Evolutionary conservation across 2,888 invertebrate genomes (phyloP), one percentile per base, ranked within the genome.

Genomic region (Nezara viridula): DNA sequence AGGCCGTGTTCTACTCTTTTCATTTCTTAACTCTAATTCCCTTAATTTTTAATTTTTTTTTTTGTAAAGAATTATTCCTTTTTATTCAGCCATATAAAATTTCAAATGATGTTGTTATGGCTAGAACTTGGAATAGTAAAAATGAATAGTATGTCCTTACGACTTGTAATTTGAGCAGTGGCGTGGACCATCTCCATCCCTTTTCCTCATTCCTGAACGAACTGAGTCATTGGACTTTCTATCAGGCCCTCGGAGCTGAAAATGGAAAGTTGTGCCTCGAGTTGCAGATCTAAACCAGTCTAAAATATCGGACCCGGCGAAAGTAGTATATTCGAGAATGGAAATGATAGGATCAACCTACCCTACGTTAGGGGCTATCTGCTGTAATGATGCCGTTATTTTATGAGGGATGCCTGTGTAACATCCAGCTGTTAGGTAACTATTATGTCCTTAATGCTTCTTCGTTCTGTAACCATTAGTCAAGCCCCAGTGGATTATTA

Each of bases 251-350:
- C 66, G 32, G 32, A 19, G 37, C 19, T 73, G 32, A 73, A 73
- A 73, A 73, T 73, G 66, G 66, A 73, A 73, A 73, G 66, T 73
- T 37, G 66, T 60, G 60, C 60, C 27, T 14, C 5, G 14, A 60
- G 60, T 60, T 7, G 66, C 66, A 32, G 66, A 73, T 73, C 66
- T 73, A 27, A 37, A 73, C 66, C 66, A 37, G 66, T 73, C 66
- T 32, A 37, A 73, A 73, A 73, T 73, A 73, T 73, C 66, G 66
- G 37, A 1, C 66, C n/a, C 66, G 66, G 66, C 66, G 66, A 73
- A 73, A 73, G 66, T 37, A 73, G 66, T 73, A 37, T 73, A 73
- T 73, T 73, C 66, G 37, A 73, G 66, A 73, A 73, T 73, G 32
- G 66, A 73, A 37, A 73, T 73, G 66, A 73, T 73, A 21, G 66